Evolutionary conservation across 2,888 invertebrate genomes (phyloP), one percentile per base, ranked within the genome.

Genomic region (Neoitamus cyanurus): DNA sequence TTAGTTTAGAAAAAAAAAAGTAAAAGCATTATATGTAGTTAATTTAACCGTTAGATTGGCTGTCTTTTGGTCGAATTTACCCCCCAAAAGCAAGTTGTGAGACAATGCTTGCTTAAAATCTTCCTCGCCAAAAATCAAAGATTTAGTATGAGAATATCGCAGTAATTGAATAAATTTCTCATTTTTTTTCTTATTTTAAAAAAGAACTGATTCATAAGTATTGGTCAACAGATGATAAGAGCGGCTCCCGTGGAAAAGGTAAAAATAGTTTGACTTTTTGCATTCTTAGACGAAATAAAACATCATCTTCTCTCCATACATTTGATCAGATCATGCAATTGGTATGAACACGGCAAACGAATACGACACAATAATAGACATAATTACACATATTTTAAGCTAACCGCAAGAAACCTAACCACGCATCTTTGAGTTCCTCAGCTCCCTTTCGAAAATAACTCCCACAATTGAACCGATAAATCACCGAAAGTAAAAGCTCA

Each of bases 201-300:
- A 82, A 82, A 69, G 36, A 36, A 69, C 13, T 69, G 25, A 82
- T 82, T 20, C 68, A 69, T 82, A 69, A 82, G 69, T 82, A 82
- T 82, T 82, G 69, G 68, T 69, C 69, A 37, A 36, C 82, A 69
- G 82, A 82, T 68, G 82, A 82, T 69, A 82, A 36, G 3, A 82
- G 82, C 82, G 37, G 69, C 28, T 69, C 68, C 7, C 25, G 15
- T 25, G 48, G 20, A 25, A 36, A 69, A 82, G 82, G 82, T 82
- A 82, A 82, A 80, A 48, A n/a, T 31, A 69, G 34, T 69, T 58
- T 58, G n/a, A 78, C 34, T 58, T 37, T 73, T 75, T 20, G 28
- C 25, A 20, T 34, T 69, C 31, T 36, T 69, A 36, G 68, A 69
- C 7, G 82, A 20, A 68, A 36, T 69, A 9, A 58, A 13, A 13